These are phyloP conservation scores for Colinus virginianus DNA, from an alignment of 2,113 vertebrate species.

Conservation along the genomic window DNA sequence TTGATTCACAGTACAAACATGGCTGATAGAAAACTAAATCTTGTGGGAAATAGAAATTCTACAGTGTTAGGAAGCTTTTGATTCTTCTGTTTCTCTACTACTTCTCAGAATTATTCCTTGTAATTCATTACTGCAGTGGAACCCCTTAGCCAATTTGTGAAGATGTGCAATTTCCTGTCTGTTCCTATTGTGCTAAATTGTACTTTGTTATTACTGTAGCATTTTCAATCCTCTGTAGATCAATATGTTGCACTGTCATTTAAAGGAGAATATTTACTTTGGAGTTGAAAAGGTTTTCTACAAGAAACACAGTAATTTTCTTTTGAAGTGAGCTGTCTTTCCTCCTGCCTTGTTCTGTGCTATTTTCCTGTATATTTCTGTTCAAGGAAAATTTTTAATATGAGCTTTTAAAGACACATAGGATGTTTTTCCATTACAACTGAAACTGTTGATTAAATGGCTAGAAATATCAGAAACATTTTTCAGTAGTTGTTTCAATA, in stretches of 20 bases:
- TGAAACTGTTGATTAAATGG: background rate
- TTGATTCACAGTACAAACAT: background rate
- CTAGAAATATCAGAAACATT: background rate
- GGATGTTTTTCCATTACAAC: background rate
- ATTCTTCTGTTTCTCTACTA: background rate
- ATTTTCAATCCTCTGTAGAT: conserved; percentile 26
- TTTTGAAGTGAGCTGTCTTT: background rate
- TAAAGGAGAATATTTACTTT: conserved; percentile 6
- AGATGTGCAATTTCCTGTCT: conserved; percentile 37
- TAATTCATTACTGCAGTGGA: background rate
- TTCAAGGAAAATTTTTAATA: background rate
- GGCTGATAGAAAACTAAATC: background rate
- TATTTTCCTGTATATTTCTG: background rate
- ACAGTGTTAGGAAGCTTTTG: background rate
- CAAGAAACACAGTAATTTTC: conserved; percentile 17
- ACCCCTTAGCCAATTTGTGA: background rate
- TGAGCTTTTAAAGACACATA: background rate
- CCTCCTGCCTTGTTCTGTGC: background rate
- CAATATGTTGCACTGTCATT: background rate
- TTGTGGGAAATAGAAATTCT: background rate
- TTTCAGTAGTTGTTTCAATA: background rate
- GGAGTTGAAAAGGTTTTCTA: conserved; percentile 28
- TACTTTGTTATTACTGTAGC: background rate
- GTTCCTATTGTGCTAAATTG: conserved; percentile 6
- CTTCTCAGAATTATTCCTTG: background rate